phyloP scores from a whole-genome alignment of 2,797 vertebrate species.

The Liasis olivaceus region DNA sequence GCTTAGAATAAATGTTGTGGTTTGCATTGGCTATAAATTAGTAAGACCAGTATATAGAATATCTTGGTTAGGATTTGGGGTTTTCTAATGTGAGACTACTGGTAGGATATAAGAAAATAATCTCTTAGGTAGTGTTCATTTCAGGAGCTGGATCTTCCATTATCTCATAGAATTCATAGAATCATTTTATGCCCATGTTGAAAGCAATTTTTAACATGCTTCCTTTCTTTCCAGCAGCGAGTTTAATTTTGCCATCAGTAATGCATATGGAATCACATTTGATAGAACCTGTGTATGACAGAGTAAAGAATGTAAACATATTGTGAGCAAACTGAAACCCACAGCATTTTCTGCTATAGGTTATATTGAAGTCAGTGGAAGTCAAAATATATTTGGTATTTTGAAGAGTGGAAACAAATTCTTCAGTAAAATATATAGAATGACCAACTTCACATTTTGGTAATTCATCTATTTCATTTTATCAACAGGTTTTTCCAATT shows the following conservation, averaged over 20 bases:
- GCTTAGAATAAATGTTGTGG: background rate
- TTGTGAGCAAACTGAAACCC: conserved; percentile 27
- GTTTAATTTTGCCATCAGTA: background rate
- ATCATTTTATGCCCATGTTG: background rate
- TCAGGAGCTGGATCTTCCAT: background rate
- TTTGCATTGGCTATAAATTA: background rate
- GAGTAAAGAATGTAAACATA: background rate
- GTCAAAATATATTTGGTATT: background rate
- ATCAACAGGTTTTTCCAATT: no score
- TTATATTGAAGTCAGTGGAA: background rate
- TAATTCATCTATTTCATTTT: no score
- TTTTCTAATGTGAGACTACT: background rate
- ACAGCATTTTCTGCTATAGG: background rate
- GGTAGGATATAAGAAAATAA: background rate
- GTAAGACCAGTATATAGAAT: background rate
- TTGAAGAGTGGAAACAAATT: background rate
- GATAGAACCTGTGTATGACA: background rate
- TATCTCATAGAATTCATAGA: background rate
- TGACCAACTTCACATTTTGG: no score
- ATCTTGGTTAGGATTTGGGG: background rate
- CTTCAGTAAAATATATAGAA: background rate
- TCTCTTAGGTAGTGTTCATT: background rate
- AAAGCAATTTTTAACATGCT: background rate
- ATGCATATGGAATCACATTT: background rate
- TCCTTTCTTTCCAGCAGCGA: background rate